A percentile compares a stretch with the other conserved stretches of the same genome.
These are phyloP conservation scores for Cheirogaleus medius DNA, from an alignment of 2,113 vertebrate genomes.

Conservation along the genomic window DNA sequence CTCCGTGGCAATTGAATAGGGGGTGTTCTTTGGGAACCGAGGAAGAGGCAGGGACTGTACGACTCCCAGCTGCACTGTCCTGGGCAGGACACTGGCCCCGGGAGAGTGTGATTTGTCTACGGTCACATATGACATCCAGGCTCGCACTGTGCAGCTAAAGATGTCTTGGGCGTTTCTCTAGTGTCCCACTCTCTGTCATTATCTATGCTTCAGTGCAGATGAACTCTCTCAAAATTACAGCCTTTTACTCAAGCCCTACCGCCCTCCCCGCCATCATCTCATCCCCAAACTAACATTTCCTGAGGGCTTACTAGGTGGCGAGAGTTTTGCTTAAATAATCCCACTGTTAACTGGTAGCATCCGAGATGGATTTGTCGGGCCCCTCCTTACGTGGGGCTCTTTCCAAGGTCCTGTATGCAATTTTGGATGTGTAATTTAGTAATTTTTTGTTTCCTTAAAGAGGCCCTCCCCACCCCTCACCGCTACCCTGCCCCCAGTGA, in stretches of 20 bases:
- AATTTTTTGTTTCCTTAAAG: not conserved
- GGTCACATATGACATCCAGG: not conserved
- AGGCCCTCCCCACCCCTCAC: not conserved
- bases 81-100: not conserved
- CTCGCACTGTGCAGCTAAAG: not conserved
- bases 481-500: no score
- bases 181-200: conserved; percentile 41
- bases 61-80: not conserved
- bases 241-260: not conserved
- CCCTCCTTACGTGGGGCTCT: not conserved
- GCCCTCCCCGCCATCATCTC: not conserved
- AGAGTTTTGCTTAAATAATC: not conserved
- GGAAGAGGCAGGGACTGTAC: not conserved
- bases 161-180: not conserved
- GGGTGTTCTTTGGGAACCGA: not conserved
- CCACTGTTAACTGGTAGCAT: not conserved
- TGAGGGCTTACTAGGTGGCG: not conserved
- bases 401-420: not conserved
- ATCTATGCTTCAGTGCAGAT: not conserved
- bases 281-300: not conserved
- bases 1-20: not conserved
- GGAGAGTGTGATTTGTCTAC: not conserved
- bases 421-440: conserved; percentile 3
- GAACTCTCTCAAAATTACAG: conserved; percentile 31
- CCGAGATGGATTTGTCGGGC: not conserved